Base-by-base conservation (phyloP, 2,888 invertebrate species). In the Imbricaverruca yamaguchii region DNA sequence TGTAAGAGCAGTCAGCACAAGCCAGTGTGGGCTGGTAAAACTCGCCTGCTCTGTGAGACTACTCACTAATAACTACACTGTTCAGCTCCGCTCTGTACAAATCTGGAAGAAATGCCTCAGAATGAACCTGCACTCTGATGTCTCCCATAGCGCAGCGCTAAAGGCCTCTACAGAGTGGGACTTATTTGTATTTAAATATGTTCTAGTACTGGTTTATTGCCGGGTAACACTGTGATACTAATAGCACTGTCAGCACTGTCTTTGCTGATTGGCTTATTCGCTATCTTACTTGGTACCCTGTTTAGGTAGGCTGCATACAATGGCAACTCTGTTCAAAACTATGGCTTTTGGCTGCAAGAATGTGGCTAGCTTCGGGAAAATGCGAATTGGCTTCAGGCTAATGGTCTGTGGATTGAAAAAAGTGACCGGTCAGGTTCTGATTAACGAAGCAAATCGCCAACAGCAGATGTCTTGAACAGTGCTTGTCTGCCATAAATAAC, bases 171-270 rank as follows among this genome's bases (percentile, higher is more conserved):
- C 1, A 21, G 23, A 11, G 12, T 11, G 11, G 25, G 23, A 23
- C 23, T 12, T 23, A 11, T 67, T 67, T 67, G 12, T 18, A 15
- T 63, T 63, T 18, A 9, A 12, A 12, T 67, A 23, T 67, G 25
- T 67, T 67, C 10, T 12, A 23, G 67, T 23, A 12, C 67, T 12
- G 25, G 12, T 67, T 23, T 8, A 39, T 13, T 15, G 7, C 15
- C 39, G 69, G 69, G 39, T 39, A 39, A 39, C 69, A 69, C 69
- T 69, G 69, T 69, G 69, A 69, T 69, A 69, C 69, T 69, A 69
- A 69, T 15, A 15, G 6, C n/a, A 23, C 23, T 67, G 11, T 12
- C 8, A 25, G 67, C 25, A 63, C 4, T 39, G 39, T 39, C 39
- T 39, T 39, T 39, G 39, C 39, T 39, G 39, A 39, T 39, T 39